Conservation (phyloP, 1,140 invertebrate genomes). For the Drosophila orosa region DNA sequence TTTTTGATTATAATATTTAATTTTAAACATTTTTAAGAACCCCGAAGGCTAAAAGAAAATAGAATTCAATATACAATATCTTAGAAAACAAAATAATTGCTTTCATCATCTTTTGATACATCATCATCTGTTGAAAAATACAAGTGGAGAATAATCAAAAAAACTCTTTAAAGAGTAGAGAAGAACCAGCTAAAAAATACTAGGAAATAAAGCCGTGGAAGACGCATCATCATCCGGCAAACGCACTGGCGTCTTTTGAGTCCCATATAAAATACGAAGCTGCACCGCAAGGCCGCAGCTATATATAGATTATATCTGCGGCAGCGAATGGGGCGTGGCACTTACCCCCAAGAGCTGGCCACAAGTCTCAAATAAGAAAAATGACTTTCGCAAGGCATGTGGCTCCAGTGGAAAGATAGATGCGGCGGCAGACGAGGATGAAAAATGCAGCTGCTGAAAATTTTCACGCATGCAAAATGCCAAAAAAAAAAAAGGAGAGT, state of each 20-base stretch:
- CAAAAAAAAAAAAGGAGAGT: constrained; percentile 12
- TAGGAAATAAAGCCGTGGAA: neutral
- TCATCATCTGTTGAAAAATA: neutral
- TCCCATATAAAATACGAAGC: constrained; percentile 32
- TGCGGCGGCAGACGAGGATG: constrained; percentile 22
- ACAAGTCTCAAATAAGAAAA: constrained; percentile 59
- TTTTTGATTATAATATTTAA: no score
- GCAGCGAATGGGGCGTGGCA: constrained; percentile 3
- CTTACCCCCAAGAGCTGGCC: constrained; percentile 27
- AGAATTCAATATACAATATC: no score
- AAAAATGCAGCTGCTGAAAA: constrained; percentile 47
- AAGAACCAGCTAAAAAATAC: no score
- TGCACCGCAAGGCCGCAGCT: constrained; percentile 17
- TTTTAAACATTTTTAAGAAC: no score
- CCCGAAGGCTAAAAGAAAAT: no score
- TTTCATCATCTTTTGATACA: neutral
- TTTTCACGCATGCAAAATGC: constrained; percentile 46
- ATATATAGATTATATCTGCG: constrained; percentile 4
- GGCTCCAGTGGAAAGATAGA: constrained; percentile 24
- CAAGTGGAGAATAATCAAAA: no score
- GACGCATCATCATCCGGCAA: constrained; percentile 24
- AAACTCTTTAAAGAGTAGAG: neutral
- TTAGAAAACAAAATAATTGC: neutral
- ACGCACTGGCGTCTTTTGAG: constrained; percentile 18
- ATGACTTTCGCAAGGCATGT: constrained; percentile 52